Evolutionary conservation across 2,888 invertebrate genomes (phyloP).

Genomic region (Leptinotarsa tumamoca): DNA sequence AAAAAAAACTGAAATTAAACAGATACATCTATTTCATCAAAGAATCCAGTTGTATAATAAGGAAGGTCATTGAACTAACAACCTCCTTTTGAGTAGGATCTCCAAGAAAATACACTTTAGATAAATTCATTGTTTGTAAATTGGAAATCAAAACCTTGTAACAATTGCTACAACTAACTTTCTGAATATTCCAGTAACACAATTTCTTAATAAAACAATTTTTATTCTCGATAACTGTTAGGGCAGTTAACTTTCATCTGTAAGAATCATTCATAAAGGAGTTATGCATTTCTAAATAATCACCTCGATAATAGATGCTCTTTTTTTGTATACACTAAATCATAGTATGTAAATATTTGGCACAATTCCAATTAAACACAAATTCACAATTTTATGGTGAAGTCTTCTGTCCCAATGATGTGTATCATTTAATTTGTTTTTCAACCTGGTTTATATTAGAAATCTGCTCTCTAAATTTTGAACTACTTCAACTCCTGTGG

Average conservation of each 20-base stretch:
- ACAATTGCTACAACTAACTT: too few species aligned
- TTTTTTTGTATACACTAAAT: conserved; percentile 9
- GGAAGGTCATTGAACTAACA: conserved; percentile 9
- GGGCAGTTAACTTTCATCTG: not conserved
- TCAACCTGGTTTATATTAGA: not conserved
- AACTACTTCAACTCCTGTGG: too few species aligned
- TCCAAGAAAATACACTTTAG: not conserved
- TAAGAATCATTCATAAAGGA: not conserved
- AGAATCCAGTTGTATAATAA: not conserved
- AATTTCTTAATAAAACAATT: too few species aligned
- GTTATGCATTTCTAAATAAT: not conserved
- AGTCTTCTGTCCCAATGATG: conserved; percentile 2
- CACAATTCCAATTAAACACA: conserved; percentile 3
- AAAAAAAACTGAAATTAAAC: conserved; percentile 3
- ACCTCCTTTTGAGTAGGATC: not conserved
- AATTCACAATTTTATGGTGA: not conserved
- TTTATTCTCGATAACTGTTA: not conserved
- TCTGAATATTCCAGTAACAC: too few species aligned
- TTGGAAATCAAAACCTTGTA: not conserved
- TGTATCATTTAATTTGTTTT: not conserved
- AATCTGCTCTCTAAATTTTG: not conserved
- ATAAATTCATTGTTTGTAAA: not conserved
- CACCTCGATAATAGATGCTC: conserved; percentile 2
- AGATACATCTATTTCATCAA: conserved; percentile 14
- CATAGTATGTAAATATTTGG: conserved; percentile 3